Evolutionary conservation across 2,113 vertebrate genomes (phyloP).

Genomic region (Camelus dromedarius): DNA sequence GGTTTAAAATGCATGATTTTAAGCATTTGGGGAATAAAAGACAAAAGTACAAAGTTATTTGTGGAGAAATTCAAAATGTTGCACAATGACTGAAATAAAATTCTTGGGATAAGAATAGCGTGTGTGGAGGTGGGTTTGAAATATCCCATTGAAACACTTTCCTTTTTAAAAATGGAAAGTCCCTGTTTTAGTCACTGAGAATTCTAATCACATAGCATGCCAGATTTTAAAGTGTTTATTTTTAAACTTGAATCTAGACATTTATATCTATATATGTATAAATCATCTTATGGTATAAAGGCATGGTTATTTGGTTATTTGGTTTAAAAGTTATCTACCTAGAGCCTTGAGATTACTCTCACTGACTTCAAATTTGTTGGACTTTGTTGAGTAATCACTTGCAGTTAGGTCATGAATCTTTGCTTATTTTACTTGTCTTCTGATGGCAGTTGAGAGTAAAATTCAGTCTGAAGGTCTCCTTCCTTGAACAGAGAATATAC

Average conservation of each 20-base stretch:
- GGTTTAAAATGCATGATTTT: conserved; percentile 56
- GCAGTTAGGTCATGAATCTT: conserved; percentile 20
- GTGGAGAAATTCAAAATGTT: conserved; percentile 62
- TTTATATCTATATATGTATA: neutral
- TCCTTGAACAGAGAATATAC: neutral
- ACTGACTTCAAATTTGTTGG: conserved; percentile 59
- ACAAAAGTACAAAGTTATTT: conserved; percentile 66
- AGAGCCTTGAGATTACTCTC: conserved; percentile 84
- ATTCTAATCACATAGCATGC: conserved; percentile 63
- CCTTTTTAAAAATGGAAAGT: conserved; percentile 48
- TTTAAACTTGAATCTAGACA: conserved; percentile 53
- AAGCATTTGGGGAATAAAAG: conserved; percentile 49
- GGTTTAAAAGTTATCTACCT: conserved; percentile 74
- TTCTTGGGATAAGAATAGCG: conserved; percentile 53
- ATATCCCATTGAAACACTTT: conserved; percentile 71
- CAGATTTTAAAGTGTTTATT: conserved; percentile 69
- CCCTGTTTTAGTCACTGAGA: conserved; percentile 52
- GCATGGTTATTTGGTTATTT: conserved; percentile 70
- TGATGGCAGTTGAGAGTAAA: conserved; percentile 36
- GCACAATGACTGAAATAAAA: conserved; percentile 58
- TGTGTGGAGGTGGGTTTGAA: conserved; percentile 64
- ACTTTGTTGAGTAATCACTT: conserved; percentile 34
- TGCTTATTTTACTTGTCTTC: conserved; percentile 50
- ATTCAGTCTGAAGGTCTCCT: conserved; percentile 18
- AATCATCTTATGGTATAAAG: conserved; percentile 77